phyloP scores from a whole-genome alignment of 1,140 invertebrate species.

The Glomeris maerens region DNA sequence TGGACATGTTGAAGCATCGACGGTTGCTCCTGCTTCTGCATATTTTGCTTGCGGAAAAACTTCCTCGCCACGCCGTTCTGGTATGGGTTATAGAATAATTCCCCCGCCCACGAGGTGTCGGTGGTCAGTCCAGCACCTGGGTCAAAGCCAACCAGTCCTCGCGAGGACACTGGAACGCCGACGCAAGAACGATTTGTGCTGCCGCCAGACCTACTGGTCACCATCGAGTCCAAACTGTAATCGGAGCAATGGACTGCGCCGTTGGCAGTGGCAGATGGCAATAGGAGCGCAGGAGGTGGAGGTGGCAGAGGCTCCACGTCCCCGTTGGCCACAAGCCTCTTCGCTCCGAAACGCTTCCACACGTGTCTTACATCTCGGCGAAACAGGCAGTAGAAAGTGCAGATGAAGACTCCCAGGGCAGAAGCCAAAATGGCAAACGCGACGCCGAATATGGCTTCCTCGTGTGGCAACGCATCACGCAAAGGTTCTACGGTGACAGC shows the following conservation, averaged over 20 bases:
- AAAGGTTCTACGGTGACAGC: constrained; percentile 50
- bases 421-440: constrained; percentile 54
- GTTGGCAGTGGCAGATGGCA: constrained; percentile 30
- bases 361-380: constrained; percentile 61
- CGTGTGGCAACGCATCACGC: constrained; percentile 43
- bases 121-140: constrained; percentile 22
- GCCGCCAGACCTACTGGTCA: constrained; percentile 22
- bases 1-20: too few species aligned
- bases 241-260: constrained; percentile 27
- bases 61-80: constrained; percentile 81
- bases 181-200: constrained; percentile 21
- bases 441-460: constrained; percentile 62
- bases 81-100: constrained; percentile 81
- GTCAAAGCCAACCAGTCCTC: constrained; percentile 27
- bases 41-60: constrained; percentile 75
- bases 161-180: constrained; percentile 21
- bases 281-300: constrained; percentile 24
- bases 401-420: constrained; percentile 60
- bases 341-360: constrained; percentile 50
- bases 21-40: constrained; percentile 45
- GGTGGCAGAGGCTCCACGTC: constrained; percentile 23
- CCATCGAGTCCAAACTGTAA: constrained; percentile 12
- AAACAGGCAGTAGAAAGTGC: constrained; percentile 71
- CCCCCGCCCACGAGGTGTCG: constrained; percentile 28
- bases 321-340: constrained; percentile 34